phyloP scores from a whole-genome alignment of 1,140 invertebrate species.

The Solenopsis invicta region DNA sequence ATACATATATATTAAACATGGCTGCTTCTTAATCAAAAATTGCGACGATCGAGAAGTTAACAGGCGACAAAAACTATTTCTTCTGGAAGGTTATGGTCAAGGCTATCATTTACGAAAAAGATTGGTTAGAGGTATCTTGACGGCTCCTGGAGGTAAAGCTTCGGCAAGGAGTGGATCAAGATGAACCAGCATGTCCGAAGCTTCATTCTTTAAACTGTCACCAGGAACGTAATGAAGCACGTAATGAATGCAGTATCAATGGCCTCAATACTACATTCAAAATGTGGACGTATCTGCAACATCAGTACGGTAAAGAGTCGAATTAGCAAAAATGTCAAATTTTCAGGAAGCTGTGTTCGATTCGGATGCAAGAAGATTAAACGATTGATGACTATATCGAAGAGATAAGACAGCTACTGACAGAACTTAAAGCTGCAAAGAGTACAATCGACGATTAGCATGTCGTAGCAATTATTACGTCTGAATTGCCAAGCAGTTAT shows the following conservation, averaged over 20 bases:
- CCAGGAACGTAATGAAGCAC: neutral
- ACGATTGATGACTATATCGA: neutral
- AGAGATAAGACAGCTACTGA: neutral
- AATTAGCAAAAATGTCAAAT: conserved; percentile 13
- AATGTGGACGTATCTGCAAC: neutral
- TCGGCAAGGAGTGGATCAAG: neutral
- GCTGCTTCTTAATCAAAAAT: neutral
- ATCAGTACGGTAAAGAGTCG: neutral
- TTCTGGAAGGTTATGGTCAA: neutral
- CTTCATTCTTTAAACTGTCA: neutral
- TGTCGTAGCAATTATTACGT: conserved; percentile 2
- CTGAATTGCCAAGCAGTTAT: neutral
- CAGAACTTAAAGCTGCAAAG: neutral
- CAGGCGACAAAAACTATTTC: neutral
- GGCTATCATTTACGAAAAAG: neutral
- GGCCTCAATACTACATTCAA: neutral
- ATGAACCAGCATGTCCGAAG: neutral
- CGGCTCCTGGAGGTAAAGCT: neutral
- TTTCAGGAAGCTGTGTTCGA: conserved; percentile 4
- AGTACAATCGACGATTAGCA: neutral
- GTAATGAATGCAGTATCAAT: no score
- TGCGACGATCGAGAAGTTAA: neutral
- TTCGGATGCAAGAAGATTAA: neutral
- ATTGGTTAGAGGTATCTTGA: conserved; percentile 6
- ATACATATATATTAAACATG: neutral